Evolutionary conservation across 2,113 vertebrate species (phyloP).

Genomic region (Globicephala melas): DNA sequence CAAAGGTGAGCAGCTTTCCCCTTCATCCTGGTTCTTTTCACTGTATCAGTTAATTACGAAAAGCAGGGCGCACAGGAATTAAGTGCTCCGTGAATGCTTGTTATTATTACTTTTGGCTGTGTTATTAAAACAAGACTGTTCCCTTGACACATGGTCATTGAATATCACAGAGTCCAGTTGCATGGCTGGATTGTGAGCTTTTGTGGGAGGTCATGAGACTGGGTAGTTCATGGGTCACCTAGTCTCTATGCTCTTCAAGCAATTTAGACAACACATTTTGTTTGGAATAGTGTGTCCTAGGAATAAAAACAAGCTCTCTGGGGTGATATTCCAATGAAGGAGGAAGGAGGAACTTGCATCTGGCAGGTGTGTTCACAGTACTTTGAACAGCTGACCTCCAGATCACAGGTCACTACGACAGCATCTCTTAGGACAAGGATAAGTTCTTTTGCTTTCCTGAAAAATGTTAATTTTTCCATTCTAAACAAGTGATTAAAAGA

Average conservation of each 20-base stretch:
- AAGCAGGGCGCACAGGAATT: background rate
- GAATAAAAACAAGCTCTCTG: background rate
- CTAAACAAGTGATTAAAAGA: constrained; percentile 41
- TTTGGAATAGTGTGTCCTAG: background rate
- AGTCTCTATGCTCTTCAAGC: background rate
- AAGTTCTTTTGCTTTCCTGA: background rate
- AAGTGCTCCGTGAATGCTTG: background rate
- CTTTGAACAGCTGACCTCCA: background rate
- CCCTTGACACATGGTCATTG: background rate
- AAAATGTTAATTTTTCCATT: constrained; percentile 43
- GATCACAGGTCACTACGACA: background rate
- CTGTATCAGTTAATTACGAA: background rate
- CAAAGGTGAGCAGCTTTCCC: background rate
- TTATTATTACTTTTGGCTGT: background rate
- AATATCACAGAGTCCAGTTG: background rate
- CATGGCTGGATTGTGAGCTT: background rate
- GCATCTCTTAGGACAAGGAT: background rate
- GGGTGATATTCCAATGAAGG: background rate
- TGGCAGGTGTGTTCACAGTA: background rate
- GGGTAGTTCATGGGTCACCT: background rate
- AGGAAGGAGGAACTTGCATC: background rate
- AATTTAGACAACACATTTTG: background rate
- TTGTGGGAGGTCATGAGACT: background rate
- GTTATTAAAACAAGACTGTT: background rate
- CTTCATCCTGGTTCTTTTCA: background rate